Base-by-base conservation (phyloP, 2,888 invertebrate genomes). In the Protodeltote pygarga region DNA sequence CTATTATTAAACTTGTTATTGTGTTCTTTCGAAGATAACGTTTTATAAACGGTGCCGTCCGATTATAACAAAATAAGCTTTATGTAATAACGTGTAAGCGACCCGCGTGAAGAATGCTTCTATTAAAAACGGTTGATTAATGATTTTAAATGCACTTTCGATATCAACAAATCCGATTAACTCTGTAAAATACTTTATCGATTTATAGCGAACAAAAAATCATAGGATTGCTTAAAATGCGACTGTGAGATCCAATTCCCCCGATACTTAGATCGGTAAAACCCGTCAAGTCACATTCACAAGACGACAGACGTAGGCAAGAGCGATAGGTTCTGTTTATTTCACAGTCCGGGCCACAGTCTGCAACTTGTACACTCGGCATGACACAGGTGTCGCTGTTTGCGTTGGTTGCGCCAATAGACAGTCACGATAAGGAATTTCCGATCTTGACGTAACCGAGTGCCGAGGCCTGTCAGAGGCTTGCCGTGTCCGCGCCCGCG, bases 1-100 rank as follows among this genome's bases (percentile, higher is more conserved):
- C 88, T 84, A 89, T 92, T 92, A 92, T 91, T 86, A 89, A 89
- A 89, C 85, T 85, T 86, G 87, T 91, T 90, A 91, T 91, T 92
- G 89, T 91, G 89, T 83, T 89, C 89, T 87, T 89, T 89, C 83
- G 85, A 87, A 92, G 91, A 91, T 90, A 91, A 87, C 90, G 83
- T 75, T 83, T 89, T 89, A 89, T 92, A 91, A 91, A 91, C 91
- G 90, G 89, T 90, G 87, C 86, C 88, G 89, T 92, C 89, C 85
- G 88, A 77, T 83, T 71, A 79, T 73, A 78, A 89, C 88, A 87
- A 83, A 84, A 86, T 90, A 90, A 91, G 89, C 89, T 90, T 77
- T 77, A 86, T 89, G 87, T 92, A 90, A 90, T 86, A 81, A 81
- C 82, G 83, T 89, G 89, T 89, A 85, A 88, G 84, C 85, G 83